These are phyloP conservation scores for Argynnis bischoffii DNA, from an alignment of 2,888 invertebrate species.

Conservation along the genomic window DNA sequence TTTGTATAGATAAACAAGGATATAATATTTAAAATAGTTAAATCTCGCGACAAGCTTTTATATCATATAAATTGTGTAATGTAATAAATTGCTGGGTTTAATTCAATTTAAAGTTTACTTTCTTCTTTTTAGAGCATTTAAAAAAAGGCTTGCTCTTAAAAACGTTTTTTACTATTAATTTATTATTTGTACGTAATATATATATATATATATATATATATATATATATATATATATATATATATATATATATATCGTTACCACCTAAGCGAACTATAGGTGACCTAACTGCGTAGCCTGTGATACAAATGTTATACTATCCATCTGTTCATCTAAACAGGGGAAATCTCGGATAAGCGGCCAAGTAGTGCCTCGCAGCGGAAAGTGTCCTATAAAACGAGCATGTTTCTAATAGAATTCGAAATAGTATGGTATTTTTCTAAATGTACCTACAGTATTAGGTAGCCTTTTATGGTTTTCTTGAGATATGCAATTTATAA, in stretches of 20 bases:
- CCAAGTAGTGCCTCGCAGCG: slow-evolving; percentile 39
- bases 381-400: slow-evolving; percentile 42
- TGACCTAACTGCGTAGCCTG: slow-evolving; percentile 16
- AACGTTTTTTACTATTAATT: no score
- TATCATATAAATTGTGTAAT: no score
- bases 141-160: no score
- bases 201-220: not conserved
- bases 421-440: slow-evolving; percentile 40
- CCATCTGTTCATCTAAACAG: slow-evolving; percentile 33
- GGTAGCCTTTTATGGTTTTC: slow-evolving; percentile 46
- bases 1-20: no score
- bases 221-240: not conserved
- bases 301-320: slow-evolving; percentile 30
- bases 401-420: slow-evolving; percentile 44
- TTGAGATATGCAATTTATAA: slow-evolving; percentile 15
- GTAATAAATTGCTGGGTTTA: no score
- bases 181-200: not conserved
- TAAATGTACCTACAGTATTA: slow-evolving; percentile 41
- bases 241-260: not conserved
- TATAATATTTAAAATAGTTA: no score
- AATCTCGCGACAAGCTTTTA: no score
- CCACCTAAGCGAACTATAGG: slow-evolving; percentile 2
- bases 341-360: slow-evolving; percentile 38
- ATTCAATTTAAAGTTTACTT: no score
- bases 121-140: no score